Percentiles rank a stretch among this genome's conserved stretches.
Conservation (phyloP, 2,888 invertebrate genomes). For the Anagyrus pseudococci region DNA sequence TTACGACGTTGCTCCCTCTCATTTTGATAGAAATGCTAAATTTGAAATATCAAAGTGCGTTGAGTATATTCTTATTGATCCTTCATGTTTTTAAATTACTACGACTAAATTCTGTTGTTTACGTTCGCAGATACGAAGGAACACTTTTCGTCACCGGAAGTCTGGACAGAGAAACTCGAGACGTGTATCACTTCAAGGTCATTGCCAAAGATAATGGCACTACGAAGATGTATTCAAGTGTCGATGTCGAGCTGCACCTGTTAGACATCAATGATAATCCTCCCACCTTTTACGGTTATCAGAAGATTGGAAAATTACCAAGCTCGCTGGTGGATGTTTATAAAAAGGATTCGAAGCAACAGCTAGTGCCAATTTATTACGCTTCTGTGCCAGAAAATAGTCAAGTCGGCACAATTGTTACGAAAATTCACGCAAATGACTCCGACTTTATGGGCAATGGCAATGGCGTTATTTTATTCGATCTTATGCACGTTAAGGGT, state of each 20-base stretch:
- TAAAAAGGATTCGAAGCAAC: constrained; percentile 35
- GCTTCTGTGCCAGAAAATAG: constrained; percentile 78
- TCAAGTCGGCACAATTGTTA: constrained; percentile 76
- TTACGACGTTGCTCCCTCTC: constrained; percentile 67
- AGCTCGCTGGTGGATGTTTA: constrained; percentile 63
- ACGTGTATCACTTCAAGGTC: constrained; percentile 75
- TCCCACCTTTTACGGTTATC: constrained; percentile 80
- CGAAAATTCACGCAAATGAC: constrained; percentile 82
- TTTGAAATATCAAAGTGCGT: constrained; percentile 70
- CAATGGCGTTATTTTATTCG: constrained; percentile 83
- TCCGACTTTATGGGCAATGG: constrained; percentile 85
- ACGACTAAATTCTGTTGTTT: too few relatives aligned
- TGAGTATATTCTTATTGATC: background rate
- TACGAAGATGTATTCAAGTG: constrained; percentile 72
- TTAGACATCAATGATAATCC: constrained; percentile 85
- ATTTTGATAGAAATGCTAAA: constrained; percentile 58
- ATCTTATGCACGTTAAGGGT: constrained; percentile 70
- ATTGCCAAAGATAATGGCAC: constrained; percentile 77
- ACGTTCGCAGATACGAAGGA: constrained; percentile 61
- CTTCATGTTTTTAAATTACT: too few relatives aligned
- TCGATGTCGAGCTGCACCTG: constrained; percentile 82
- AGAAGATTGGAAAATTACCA: constrained; percentile 67
- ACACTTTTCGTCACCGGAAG: constrained; percentile 76
- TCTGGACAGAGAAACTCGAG: constrained; percentile 77
- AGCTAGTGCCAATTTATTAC: constrained; percentile 74